Percentiles rank a stretch among this genome's conserved stretches.
These are phyloP conservation scores for Theodoxus fluviatilis DNA, from an alignment of 2,888 invertebrate species.

Conservation along the genomic window DNA sequence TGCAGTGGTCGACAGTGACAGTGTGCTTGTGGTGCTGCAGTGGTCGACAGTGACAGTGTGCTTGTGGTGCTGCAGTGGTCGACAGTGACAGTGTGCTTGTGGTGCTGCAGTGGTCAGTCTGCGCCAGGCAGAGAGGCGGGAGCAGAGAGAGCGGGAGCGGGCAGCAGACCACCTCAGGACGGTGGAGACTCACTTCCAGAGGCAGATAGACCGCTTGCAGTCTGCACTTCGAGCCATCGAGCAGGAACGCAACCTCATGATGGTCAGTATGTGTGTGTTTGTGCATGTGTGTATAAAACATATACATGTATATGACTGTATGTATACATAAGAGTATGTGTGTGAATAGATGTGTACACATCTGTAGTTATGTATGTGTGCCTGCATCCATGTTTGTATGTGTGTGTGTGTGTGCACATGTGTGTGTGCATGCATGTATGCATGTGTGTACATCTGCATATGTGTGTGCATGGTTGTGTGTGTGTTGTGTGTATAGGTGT, in stretches of 20 bases:
- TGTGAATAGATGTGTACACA: neutral
- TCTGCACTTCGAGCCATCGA: constrained; percentile 43
- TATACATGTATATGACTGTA: neutral
- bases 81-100: too few species aligned
- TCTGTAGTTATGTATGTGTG: too few species aligned
- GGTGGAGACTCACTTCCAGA: constrained; percentile 46
- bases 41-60: too few species aligned
- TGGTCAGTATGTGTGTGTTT: constrained; percentile 41
- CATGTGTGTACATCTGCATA: neutral
- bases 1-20: too few species aligned
- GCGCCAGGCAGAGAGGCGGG: constrained; percentile 52
- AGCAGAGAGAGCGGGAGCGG: constrained; percentile 45
- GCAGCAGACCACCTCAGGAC: constrained; percentile 41
- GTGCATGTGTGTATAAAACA: neutral
- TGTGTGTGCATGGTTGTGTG: constrained; percentile 4
- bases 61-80: too few species aligned
- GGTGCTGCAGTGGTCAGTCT: constrained; percentile 48
- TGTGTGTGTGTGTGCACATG: neutral
- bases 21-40: too few species aligned
- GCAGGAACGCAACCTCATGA: constrained; percentile 56
- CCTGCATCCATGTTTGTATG: constrained; percentile 58
- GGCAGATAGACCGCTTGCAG: constrained; percentile 44
- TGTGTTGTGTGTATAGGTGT: too few species aligned
- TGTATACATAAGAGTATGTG: neutral
- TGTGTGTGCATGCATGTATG: neutral